These are phyloP conservation scores for Cheilinus undulatus DNA, from an alignment of 2,113 vertebrate species.

Conservation along the genomic window DNA sequence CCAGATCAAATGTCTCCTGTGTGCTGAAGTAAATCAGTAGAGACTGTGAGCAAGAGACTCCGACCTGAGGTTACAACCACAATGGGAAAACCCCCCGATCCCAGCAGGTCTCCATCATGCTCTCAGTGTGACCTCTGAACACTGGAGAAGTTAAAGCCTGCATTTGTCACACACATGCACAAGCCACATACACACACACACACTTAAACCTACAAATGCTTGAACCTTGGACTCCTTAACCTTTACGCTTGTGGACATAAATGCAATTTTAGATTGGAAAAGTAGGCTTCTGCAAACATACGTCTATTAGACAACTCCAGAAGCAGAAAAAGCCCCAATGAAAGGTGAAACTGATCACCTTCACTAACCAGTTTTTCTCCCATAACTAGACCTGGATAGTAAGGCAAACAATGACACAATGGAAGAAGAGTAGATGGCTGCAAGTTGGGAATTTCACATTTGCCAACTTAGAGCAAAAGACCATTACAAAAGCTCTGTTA, in stretches of 20 bases:
- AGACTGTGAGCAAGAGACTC: slow-evolving; percentile 50
- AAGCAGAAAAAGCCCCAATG: slow-evolving; percentile 21
- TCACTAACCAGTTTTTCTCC: slow-evolving; percentile 68
- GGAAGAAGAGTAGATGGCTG: slow-evolving; percentile 43
- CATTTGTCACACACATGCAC: slow-evolving; percentile 48
- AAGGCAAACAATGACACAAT: slow-evolving; percentile 48
- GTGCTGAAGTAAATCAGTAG: slow-evolving; percentile 66
- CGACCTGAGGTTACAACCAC: slow-evolving; percentile 67
- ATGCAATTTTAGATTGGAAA: slow-evolving; percentile 26
- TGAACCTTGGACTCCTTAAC: slow-evolving; percentile 1
- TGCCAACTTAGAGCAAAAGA: slow-evolving; percentile 15
- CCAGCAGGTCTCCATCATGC: slow-evolving; percentile 61
- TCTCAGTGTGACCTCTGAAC: slow-evolving; percentile 57
- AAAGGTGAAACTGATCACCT: slow-evolving; percentile 47
- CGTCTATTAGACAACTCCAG: neutral
- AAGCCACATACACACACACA: slow-evolving; percentile 39
- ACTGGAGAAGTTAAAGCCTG: slow-evolving; percentile 42
- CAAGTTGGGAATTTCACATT: slow-evolving; percentile 44
- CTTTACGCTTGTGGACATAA: slow-evolving; percentile 3
- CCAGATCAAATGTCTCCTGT: slow-evolving; percentile 68
- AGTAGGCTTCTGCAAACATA: slow-evolving; percentile 25
- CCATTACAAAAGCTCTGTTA: slow-evolving; percentile 31
- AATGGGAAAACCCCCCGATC: slow-evolving; percentile 57
- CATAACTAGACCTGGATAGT: slow-evolving; percentile 36
- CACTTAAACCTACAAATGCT: neutral